phyloP scores from a whole-genome alignment of 2,888 invertebrate species.

The Acanthosepion pharaonis region DNA sequence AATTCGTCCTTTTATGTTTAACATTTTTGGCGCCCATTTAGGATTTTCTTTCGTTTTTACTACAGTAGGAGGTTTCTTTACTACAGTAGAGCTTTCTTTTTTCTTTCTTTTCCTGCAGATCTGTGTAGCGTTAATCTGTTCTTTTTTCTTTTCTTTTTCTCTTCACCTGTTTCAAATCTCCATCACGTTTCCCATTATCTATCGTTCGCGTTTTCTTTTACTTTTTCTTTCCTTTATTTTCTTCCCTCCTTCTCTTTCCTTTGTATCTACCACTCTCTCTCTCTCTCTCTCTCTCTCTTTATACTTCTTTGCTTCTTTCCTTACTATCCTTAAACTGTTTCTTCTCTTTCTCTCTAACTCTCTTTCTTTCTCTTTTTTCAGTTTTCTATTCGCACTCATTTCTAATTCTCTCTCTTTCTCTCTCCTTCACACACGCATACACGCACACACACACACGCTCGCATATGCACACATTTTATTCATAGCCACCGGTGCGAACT shows the following conservation, averaged over 20 bases:
- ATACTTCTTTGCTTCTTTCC: no score
- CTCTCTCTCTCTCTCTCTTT: neutral
- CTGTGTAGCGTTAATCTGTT: no score
- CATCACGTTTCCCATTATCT: no score
- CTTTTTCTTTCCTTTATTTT: neutral
- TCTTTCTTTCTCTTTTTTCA: neutral
- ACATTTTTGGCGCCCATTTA: no score
- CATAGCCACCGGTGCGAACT: no score
- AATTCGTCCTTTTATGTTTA: no score
- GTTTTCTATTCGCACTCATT: neutral
- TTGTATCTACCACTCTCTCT: neutral
- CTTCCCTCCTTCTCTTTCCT: neutral
- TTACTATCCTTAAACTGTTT: no score
- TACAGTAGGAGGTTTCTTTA: neutral
- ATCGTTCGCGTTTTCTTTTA: no score
- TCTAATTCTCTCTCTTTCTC: neutral
- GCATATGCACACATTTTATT: no score
- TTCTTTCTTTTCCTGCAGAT: neutral
- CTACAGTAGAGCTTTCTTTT: neutral
- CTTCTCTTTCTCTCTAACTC: neutral
- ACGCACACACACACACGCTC: neutral
- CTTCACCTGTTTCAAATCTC: neutral
- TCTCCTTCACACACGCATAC: neutral
- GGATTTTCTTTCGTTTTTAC: neutral
- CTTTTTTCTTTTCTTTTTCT: neutral